phyloP scores from a whole-genome alignment of 2,888 invertebrate genomes.

The Slavum lentiscoides region DNA sequence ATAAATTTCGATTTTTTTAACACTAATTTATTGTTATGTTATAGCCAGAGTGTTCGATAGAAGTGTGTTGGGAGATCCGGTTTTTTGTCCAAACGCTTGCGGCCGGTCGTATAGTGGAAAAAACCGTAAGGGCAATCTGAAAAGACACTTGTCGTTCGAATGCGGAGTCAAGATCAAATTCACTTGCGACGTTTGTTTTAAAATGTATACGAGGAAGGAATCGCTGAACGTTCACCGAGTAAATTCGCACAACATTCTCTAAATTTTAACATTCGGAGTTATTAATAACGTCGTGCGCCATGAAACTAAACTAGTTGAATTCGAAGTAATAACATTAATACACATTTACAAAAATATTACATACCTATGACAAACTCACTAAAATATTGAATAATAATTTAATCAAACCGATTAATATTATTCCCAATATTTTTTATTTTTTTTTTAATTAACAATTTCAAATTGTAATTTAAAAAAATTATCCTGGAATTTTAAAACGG shows the following conservation, averaged over 20 bases:
- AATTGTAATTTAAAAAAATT: too few species aligned
- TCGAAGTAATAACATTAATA: too few species aligned
- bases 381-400: too few species aligned
- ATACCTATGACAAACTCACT: too few species aligned
- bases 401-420: too few species aligned
- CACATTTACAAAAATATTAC: too few species aligned
- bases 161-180: constrained; percentile 30
- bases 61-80: constrained; percentile 1
- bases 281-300: too few species aligned
- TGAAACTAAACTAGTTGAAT: too few species aligned
- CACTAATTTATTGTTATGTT: background rate
- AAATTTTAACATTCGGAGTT: background rate
- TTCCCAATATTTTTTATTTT: too few species aligned
- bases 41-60: background rate
- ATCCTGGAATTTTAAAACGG: too few species aligned
- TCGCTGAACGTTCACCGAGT: constrained; percentile 18
- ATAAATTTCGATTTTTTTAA: too few species aligned
- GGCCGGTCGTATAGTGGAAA: constrained; percentile 53
- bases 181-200: constrained; percentile 28
- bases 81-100: constrained; percentile 50
- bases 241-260: constrained; percentile 32
- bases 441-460: too few species aligned
- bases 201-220: constrained; percentile 35
- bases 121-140: constrained; percentile 38
- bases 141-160: constrained; percentile 46